Evolutionary conservation across 2,113 vertebrate species (phyloP).

Genomic region (Falco punctatus): DNA sequence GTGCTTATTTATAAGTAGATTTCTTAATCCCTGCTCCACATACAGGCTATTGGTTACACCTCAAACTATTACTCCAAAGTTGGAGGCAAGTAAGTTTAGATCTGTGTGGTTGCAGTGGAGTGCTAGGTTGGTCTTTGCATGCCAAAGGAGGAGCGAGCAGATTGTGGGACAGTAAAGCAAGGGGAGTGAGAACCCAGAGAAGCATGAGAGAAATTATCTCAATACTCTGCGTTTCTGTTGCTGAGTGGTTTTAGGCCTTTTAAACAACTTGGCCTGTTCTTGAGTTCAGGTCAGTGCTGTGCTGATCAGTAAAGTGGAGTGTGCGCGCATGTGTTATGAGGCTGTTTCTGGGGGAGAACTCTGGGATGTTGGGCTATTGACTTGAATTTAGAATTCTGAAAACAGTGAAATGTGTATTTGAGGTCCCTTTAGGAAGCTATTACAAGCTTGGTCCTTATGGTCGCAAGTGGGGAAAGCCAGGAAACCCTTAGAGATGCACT

Average conservation of each 20-base stretch:
- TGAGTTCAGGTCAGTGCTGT: neutral
- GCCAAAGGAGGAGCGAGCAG: neutral
- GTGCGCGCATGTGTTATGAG: neutral
- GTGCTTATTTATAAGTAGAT: neutral
- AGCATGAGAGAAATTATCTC: conserved; percentile 19
- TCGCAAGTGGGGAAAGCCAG: neutral
- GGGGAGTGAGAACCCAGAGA: neutral
- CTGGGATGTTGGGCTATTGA: neutral
- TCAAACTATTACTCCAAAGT: neutral
- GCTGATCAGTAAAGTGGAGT: neutral
- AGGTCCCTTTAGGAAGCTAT: neutral
- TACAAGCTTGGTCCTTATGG: neutral
- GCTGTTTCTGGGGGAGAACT: neutral
- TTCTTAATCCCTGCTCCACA: neutral
- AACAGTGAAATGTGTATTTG: neutral
- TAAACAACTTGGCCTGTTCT: neutral
- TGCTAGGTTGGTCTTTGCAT: neutral
- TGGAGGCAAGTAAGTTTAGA: neutral
- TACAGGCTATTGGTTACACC: neutral
- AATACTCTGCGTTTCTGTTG: neutral
- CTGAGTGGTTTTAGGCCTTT: neutral
- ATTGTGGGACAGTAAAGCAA: neutral
- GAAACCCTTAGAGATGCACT: neutral
- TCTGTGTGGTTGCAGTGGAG: neutral
- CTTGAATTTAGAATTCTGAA: neutral